Percentiles rank a stretch among this genome's conserved stretches.
These are phyloP conservation scores for Sebastes glaucus DNA, from an alignment of 2,797 vertebrate genomes.

Conservation along the genomic window DNA sequence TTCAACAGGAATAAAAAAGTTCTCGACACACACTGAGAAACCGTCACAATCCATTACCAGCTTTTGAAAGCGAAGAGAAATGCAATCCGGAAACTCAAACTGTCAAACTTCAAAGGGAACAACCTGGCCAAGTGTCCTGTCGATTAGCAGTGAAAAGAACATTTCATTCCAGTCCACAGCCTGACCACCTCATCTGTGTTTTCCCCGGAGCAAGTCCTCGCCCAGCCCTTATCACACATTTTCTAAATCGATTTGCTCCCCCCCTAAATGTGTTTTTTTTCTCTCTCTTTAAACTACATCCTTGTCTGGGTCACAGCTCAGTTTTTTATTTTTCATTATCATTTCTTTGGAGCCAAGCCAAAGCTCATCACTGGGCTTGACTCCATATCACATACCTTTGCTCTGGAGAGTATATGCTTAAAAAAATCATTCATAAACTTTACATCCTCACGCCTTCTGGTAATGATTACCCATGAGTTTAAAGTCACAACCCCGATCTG, in stretches of 20 bases:
- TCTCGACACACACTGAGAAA: neutral
- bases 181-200: conserved; percentile 43
- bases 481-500: conserved; percentile 6
- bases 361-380: neutral
- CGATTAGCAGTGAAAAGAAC: conserved; percentile 48
- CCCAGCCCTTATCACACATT: conserved; percentile 30
- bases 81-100: conserved; percentile 7
- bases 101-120: conserved; percentile 54
- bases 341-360: neutral
- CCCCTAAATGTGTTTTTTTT: neutral
- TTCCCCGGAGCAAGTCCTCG: conserved; percentile 29
- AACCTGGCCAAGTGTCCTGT: conserved; percentile 25
- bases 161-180: conserved; percentile 53
- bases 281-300: neutral
- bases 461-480: neutral
- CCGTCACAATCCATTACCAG: conserved; percentile 2
- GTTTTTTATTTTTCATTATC: neutral
- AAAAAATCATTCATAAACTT: neutral
- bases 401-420: neutral
- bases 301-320: conserved; percentile 1
- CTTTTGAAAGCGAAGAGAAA: conserved; percentile 12
- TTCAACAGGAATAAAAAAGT: conserved; percentile 9
- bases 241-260: conserved; percentile 40
- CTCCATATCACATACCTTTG: neutral
- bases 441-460: neutral